Evolutionary conservation across 2,888 invertebrate genomes (phyloP), one percentile per base, ranked within the genome.

Genomic region (Drosophila subquinaria): DNA sequence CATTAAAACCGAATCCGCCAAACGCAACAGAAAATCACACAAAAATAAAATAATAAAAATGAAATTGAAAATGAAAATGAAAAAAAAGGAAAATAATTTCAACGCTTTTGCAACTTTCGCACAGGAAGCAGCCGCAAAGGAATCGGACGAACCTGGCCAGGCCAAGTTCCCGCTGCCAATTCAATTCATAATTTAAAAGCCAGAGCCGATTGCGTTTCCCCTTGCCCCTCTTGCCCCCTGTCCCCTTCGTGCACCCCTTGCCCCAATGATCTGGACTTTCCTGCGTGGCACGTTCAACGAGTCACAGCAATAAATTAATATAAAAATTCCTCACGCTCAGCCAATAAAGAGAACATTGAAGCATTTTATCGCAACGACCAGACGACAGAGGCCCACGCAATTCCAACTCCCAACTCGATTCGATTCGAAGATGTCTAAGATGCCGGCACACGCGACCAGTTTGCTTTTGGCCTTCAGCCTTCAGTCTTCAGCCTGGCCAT

Each of bases 281-380:
- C 38, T 20, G 35, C 55, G 56, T 33, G 42, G 59, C 65, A 65
- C 64, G 64, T 64, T 48, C 48, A 30, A 33, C 35, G 76, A 69
- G 76, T 71, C 73, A 74, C 68, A 76, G 82, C 81, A 82, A 88
- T 89, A 89, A 89, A 89, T 89, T 89, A 89, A 90, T 90, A 89
- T 85, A 88, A 88, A 88, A 91, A 91, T 91, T 91, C 90, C 84
- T 91, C 90, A 90, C 90, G 90, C 90, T 90, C 87, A 90, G 90
- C 85, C 91, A 91, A 90, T 87, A 88, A 87, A 79, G 76, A 60
- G 82, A 84, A 84, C 82, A 87, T 74, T 86, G 81, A 87, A 86
- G 84, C 79, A 84, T 86, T 87, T 88, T 85, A 88, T 86, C 86
- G 83, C 78, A 61, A 59, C 66, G 61, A 63, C 76, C 81, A 82